Evolutionary conservation across 2,113 vertebrate species (phyloP).

Genomic region (Nothobranchius furzeri): DNA sequence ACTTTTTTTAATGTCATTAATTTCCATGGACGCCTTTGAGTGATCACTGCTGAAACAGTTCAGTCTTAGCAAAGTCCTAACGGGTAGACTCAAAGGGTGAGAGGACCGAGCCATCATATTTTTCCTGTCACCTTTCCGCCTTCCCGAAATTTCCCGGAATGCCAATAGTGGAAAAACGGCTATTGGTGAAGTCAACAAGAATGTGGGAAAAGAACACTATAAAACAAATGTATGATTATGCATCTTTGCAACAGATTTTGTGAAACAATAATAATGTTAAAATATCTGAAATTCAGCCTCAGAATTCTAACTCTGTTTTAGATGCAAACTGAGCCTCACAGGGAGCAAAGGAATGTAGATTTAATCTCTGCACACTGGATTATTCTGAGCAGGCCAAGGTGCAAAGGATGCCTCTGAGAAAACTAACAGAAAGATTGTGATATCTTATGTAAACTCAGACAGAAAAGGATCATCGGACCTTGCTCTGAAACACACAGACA

Average conservation of each 20-base stretch:
- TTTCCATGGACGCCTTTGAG: no score
- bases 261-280: constrained; percentile 17
- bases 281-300: constrained; percentile 37
- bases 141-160: no score
- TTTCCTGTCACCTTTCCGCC: no score
- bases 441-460: constrained; percentile 64
- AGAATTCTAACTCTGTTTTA: constrained; percentile 8
- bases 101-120: not conserved
- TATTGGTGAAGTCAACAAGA: not conserved
- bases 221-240: not conserved
- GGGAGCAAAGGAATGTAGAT: constrained; percentile 36
- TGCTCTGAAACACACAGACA: constrained; percentile 22
- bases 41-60: no score
- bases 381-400: constrained; percentile 38
- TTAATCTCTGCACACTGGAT: constrained; percentile 58
- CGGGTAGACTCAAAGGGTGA: no score
- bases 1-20: no score
- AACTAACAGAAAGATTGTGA: constrained; percentile 44
- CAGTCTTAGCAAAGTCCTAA: no score
- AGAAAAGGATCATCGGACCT: constrained; percentile 24
- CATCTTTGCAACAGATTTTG: constrained; percentile 13
- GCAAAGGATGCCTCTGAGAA: constrained; percentile 20
- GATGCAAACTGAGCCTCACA: constrained; percentile 24
- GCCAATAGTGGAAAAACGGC: no score
- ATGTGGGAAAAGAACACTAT: not conserved